These are phyloP conservation scores for Hydropotes inermis DNA, from an alignment of 2,113 vertebrate genomes.

Conservation along the genomic window DNA sequence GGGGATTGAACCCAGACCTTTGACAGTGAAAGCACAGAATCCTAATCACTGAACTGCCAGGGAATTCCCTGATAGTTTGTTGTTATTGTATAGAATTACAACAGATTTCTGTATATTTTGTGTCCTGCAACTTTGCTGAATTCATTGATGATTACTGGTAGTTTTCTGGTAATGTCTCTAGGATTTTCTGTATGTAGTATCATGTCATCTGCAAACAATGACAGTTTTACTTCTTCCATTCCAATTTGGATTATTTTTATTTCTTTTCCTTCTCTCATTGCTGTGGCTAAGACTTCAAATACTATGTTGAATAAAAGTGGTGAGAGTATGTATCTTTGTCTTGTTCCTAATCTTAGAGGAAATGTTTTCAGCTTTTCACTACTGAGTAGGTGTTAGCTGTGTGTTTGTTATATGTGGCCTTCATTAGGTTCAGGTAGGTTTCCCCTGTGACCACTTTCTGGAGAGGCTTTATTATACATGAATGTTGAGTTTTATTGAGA, in stretches of 20 bases:
- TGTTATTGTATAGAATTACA: background rate
- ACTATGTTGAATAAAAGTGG: background rate
- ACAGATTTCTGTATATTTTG: background rate
- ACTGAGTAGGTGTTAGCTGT: background rate
- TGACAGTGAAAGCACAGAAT: background rate
- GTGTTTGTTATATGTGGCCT: background rate
- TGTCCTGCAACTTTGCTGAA: background rate
- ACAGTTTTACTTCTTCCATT: background rate
- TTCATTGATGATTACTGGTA: background rate
- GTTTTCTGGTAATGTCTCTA: background rate
- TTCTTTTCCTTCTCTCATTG: background rate
- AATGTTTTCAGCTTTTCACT: background rate
- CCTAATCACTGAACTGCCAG: background rate
- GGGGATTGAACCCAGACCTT: background rate
- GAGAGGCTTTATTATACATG: background rate
- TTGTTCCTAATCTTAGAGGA: background rate
- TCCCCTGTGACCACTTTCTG: background rate
- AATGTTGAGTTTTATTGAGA: background rate
- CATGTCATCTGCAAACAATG: background rate
- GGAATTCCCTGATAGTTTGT: background rate
- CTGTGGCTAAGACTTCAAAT: background rate
- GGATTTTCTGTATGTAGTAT: background rate
- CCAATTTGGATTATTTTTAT: background rate
- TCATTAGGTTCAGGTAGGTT: background rate
- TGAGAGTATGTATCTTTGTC: background rate